Evolutionary conservation across 1,140 invertebrate species (phyloP).

Genomic region (Harpegnathos saltator): DNA sequence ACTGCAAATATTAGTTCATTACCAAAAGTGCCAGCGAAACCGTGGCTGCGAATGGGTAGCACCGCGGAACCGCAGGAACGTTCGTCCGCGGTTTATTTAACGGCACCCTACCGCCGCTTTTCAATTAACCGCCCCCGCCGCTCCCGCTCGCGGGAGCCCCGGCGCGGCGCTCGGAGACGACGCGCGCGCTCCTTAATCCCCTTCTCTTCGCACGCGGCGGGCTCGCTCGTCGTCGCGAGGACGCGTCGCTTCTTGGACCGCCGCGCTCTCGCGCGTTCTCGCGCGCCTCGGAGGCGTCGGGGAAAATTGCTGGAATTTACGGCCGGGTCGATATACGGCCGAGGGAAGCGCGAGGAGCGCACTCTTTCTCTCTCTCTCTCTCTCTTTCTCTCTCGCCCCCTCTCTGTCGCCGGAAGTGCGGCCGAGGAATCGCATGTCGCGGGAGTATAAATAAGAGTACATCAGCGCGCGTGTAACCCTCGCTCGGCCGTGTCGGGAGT

Average conservation of each 20-base stretch:
- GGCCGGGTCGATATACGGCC: conserved; percentile 7
- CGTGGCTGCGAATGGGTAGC: conserved; percentile 73
- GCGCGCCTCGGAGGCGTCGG: too few species aligned
- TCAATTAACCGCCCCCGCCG: conserved; percentile 66
- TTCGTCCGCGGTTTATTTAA: conserved; percentile 81
- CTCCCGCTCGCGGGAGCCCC: neutral
- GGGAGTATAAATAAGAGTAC: conserved; percentile 77
- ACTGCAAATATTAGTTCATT: conserved; percentile 86
- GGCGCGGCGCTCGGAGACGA: neutral
- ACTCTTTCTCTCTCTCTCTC: conserved; percentile 15
- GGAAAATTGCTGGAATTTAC: neutral
- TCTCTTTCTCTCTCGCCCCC: conserved; percentile 30
- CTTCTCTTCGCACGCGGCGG: too few species aligned
- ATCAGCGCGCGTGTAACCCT: conserved; percentile 62
- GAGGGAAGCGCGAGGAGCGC: neutral
- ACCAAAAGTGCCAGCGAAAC: conserved; percentile 84
- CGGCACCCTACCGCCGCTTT: conserved; percentile 74
- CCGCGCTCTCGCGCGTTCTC: too few species aligned
- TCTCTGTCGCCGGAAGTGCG: conserved; percentile 63
- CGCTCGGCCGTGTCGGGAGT: conserved; percentile 49
- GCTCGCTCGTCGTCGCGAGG: too few species aligned
- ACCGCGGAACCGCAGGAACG: conserved; percentile 76
- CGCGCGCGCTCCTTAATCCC: neutral
- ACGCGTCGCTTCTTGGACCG: too few species aligned
- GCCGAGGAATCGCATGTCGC: conserved; percentile 78